Conservation (phyloP, 2,797 vertebrate genomes). For the Danio jaintianensis region DNA sequence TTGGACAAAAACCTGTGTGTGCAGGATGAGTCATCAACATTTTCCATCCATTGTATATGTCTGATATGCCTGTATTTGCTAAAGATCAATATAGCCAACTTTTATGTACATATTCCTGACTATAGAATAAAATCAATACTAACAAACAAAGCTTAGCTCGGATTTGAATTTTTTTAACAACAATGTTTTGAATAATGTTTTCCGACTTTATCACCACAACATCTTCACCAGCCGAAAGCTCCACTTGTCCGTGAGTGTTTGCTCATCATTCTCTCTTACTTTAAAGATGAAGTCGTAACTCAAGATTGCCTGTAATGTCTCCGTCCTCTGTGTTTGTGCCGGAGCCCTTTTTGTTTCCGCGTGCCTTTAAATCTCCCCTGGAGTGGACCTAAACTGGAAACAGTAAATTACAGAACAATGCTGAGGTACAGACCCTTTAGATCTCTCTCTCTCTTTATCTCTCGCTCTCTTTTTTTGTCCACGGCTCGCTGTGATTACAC, state of each 20-base stretch:
- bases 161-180: not conserved
- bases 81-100: not conserved
- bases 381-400: constrained; percentile 47
- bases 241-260: constrained; percentile 10
- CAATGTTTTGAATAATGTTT: too few species aligned
- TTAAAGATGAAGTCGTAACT: constrained; percentile 16
- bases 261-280: constrained; percentile 24
- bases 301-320: constrained; percentile 32
- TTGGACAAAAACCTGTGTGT: not conserved
- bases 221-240: constrained; percentile 5
- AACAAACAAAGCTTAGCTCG: not conserved
- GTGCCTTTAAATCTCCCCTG: constrained; percentile 43
- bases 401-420: constrained; percentile 48
- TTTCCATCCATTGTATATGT: not conserved
- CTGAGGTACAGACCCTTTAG: constrained; percentile 33
- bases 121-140: not conserved
- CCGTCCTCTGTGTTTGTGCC: constrained; percentile 17
- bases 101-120: not conserved
- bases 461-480: constrained; percentile 38
- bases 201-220: constrained; percentile 1
- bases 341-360: constrained; percentile 44
- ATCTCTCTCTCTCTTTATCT: constrained; percentile 41
- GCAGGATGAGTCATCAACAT: not conserved
- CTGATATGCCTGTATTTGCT: not conserved
- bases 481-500: constrained; percentile 57